phyloP scores from a whole-genome alignment of 2,113 vertebrate genomes.

The Globicephala melas region DNA sequence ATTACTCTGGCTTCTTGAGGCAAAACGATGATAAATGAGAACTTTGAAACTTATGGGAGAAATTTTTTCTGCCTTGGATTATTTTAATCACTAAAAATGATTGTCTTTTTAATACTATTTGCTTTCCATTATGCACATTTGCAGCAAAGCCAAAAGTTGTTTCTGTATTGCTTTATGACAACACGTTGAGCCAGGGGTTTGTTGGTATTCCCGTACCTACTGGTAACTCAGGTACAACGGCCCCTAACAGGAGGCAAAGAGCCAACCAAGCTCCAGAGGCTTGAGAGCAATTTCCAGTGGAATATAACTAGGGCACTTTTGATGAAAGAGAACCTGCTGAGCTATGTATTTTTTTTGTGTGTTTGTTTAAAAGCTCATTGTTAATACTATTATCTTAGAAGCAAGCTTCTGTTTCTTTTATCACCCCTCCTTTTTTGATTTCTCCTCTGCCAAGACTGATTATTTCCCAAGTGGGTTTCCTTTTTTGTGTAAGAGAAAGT shows the following conservation, averaged over 20 bases:
- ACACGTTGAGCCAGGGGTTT: slow-evolving; percentile 71
- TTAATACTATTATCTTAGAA: background rate
- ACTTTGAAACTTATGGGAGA: slow-evolving; percentile 85
- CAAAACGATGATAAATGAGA: slow-evolving; percentile 90
- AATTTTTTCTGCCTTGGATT: slow-evolving; percentile 81
- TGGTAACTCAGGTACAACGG: slow-evolving; percentile 62
- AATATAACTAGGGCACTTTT: background rate
- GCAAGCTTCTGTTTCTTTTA: background rate
- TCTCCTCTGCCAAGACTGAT: background rate
- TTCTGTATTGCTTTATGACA: slow-evolving; percentile 80
- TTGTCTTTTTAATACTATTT: slow-evolving; percentile 86
- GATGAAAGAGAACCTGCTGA: background rate
- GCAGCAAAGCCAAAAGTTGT: slow-evolving; percentile 83
- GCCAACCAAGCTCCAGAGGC: background rate
- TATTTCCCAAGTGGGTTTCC: background rate
- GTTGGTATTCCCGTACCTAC: slow-evolving; percentile 61
- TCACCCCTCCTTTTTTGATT: background rate
- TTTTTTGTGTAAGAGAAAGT: background rate
- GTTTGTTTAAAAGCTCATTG: background rate
- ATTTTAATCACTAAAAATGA: slow-evolving; percentile 88
- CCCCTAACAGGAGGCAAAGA: background rate
- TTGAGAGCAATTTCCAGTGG: background rate
- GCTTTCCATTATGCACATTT: slow-evolving; percentile 87
- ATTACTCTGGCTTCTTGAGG: slow-evolving; percentile 86
- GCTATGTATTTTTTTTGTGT: background rate